phyloP scores from a whole-genome alignment of 2,888 invertebrate species.

The Stegana nigrithorax region DNA sequence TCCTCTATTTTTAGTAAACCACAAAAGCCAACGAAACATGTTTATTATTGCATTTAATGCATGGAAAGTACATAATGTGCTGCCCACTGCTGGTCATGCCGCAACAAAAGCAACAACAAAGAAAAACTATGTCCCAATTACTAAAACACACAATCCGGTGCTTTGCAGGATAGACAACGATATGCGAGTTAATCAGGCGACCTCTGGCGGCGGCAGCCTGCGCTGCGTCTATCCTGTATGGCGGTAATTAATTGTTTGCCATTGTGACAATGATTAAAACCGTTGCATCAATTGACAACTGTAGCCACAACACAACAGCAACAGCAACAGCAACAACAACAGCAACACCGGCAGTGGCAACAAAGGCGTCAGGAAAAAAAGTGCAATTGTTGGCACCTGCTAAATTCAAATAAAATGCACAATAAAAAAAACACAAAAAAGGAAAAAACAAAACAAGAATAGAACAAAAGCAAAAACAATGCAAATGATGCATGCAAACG shows the following conservation, averaged over 20 bases:
- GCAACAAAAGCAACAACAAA: no score
- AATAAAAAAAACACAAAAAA: no score
- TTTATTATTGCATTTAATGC: neutral
- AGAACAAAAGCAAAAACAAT: no score
- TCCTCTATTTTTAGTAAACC: neutral
- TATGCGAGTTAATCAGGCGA: constrained; percentile 14
- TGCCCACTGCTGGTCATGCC: no score
- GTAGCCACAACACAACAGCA: neutral
- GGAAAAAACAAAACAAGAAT: no score
- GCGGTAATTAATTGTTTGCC: constrained; percentile 22
- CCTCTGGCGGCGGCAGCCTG: constrained; percentile 7
- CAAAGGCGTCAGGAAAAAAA: no score
- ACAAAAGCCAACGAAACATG: constrained; percentile 2
- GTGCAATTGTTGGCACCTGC: no score
- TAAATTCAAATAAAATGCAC: no score
- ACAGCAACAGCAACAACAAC: constrained; percentile 35
- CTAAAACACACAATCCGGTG: neutral
- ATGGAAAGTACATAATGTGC: neutral
- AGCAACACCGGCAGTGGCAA: no score
- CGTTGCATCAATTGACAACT: constrained; percentile 8
- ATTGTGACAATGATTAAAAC: constrained; percentile 31
- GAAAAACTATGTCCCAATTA: neutral
- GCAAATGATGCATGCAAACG: neutral
- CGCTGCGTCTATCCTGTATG: no score
- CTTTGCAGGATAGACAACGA: neutral